Percentiles rank a stretch among this genome's conserved stretches.
Conservation (phyloP, 53 echinoderm and acorn worm species). For the Actinopyga echinites region DNA sequence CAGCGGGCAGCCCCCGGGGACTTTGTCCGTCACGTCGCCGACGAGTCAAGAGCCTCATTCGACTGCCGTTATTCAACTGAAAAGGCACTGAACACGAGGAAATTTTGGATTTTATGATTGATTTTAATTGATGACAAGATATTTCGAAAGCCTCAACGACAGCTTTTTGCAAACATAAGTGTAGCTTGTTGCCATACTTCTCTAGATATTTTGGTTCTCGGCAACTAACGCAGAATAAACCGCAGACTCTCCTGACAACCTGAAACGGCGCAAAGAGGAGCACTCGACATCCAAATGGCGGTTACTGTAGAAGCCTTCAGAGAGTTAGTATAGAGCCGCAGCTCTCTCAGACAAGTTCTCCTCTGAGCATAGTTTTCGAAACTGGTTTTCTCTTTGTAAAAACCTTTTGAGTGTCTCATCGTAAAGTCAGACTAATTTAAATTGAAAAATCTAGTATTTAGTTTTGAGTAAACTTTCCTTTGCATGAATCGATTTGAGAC, state of each 20-base stretch:
- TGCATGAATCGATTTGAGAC: no score
- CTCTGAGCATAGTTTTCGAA: not conserved
- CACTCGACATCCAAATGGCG: not conserved
- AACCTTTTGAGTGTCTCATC: no score
- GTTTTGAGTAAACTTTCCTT: no score
- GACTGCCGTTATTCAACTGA: conserved; percentile 31
- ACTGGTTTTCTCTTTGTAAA: no score
- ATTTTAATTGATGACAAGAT: conserved; percentile 43
- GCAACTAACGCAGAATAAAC: not conserved
- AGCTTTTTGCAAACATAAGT: not conserved
- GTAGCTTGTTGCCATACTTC: conserved; percentile 26
- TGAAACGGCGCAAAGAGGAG: not conserved
- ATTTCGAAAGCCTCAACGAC: conserved; percentile 10
- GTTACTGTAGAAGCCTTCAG: not conserved
- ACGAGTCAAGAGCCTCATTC: conserved; percentile 36
- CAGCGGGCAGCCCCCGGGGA: conserved; percentile 32
- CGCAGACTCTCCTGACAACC: not conserved
- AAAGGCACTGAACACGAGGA: not conserved
- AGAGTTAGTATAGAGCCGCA: not conserved
- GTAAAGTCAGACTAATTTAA: no score
- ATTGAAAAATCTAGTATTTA: no score
- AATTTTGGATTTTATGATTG: conserved; percentile 23
- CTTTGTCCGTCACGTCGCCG: conserved; percentile 40
- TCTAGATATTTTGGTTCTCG: conserved; percentile 1
- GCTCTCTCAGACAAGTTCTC: not conserved